phyloP scores from a whole-genome alignment of 2,113 vertebrate species.

The Taurulus bubalis region DNA sequence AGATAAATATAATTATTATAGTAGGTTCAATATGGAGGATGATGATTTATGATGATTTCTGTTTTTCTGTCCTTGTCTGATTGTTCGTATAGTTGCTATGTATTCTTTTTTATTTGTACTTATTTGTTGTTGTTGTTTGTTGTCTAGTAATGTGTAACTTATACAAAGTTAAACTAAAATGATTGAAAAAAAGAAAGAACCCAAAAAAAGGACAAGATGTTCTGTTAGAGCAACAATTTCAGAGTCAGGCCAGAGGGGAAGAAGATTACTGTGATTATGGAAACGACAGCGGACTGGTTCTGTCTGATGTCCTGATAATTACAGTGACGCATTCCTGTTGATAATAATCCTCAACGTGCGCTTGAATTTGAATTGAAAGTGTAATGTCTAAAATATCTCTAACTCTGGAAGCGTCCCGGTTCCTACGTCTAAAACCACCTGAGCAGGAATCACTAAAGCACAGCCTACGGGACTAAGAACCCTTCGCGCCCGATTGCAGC shows the following conservation, averaged over 20 bases:
- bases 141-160: too few species aligned
- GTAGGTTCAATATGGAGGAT: too few species aligned
- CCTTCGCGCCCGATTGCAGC: not conserved
- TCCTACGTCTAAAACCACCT: not conserved
- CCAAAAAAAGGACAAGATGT: not conserved
- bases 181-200: too few species aligned
- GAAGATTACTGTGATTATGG: constrained; percentile 19
- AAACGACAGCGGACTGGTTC: not conserved
- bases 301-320: not conserved
- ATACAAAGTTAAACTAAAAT: too few species aligned
- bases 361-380: not conserved
- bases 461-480: not conserved
- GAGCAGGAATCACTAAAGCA: not conserved
- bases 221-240: not conserved
- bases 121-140: too few species aligned
- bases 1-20: too few species aligned
- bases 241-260: not conserved
- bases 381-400: not conserved
- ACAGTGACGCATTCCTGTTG: not conserved
- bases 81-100: too few species aligned
- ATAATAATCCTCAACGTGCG: not conserved
- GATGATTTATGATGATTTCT: too few species aligned
- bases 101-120: too few species aligned
- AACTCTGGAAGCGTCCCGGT: not conserved
- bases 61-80: too few species aligned